Evolutionary conservation across 2,888 invertebrate genomes (phyloP), one percentile per base, ranked within the genome.

Genomic region (Pristionchus mayeri): DNA sequence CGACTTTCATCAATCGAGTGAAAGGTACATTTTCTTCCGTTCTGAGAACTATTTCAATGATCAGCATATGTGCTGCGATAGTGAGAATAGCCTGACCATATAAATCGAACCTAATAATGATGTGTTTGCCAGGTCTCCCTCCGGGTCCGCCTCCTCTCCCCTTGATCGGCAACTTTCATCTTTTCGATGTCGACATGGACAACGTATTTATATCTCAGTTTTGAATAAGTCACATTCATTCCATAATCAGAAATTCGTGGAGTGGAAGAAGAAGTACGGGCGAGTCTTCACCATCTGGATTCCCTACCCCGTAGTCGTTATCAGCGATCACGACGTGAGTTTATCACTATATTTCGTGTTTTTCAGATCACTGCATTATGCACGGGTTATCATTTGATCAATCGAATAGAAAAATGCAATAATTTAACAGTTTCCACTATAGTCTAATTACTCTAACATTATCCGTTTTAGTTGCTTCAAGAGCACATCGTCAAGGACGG

Each of bases 81-180:
- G 7, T 24, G 7, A 44, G 57, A 57, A 7, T 57, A 57, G 24
- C 7, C 7, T 57, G 24, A 11, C n/a, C n/a, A n/a, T n/a, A n/a
- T n/a, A 6, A 24, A 18, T 4, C 4, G 24, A 24, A 21, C 4
- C 11, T 6, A 21, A 57, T 57, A 57, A 24, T 6, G 4, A n/a
- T 67, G 16, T 34, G 7, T 67, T 4, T 67, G 6, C 67, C 21
- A 80, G 80, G 80, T 37, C 57, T 80, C 3, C 80, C 80, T 4
- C 80, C 80, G n/a, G 80, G 80, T n/a, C 80, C 80, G 21, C 80
- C 80, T 57, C 80, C 80, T 21, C 80, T 80, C 2, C 80, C 80
- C 0, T 6, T 80, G 13, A 34, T 80, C 27, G 80, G 80, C 3
- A 80, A 80, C 44, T 24, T 80, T 7, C 57, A 40, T 16, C 54